Conservation (phyloP, 53 echinoderm and acorn worm species). For the Antedon mediterranea region DNA sequence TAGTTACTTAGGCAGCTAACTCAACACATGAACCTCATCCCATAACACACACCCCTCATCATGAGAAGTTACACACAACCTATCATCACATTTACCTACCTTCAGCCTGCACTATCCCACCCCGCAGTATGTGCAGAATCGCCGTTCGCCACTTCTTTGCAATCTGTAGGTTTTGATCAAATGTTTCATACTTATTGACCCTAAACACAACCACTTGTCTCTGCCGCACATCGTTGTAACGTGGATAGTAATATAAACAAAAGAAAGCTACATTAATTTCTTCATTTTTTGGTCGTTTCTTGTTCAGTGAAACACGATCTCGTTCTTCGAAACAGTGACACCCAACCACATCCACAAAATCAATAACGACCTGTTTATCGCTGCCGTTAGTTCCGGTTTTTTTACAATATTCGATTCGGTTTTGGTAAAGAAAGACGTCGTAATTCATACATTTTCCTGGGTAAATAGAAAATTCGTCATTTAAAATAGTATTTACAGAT, state of each 20-base stretch:
- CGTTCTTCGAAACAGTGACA: slow-evolving; percentile 23
- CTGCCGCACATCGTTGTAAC: slow-evolving; percentile 5
- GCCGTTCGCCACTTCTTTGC: slow-evolving; percentile 38
- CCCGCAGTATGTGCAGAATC: slow-evolving; percentile 1
- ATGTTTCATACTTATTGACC: slow-evolving; percentile 15
- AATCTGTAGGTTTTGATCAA: slow-evolving; percentile 28
- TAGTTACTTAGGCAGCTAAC: too few species aligned
- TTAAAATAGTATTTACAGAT: background rate
- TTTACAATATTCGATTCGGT: slow-evolving; percentile 11
- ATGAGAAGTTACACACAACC: too few species aligned
- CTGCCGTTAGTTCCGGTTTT: background rate
- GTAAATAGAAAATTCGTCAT: slow-evolving; percentile 29
- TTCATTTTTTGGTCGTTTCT: background rate
- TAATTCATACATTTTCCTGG: slow-evolving; percentile 15
- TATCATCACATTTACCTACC: too few species aligned
- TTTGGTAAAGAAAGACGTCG: slow-evolving; percentile 12
- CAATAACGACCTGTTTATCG: background rate
- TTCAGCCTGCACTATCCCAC: background rate
- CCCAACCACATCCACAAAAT: slow-evolving; percentile 19
- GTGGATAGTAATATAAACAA: background rate
- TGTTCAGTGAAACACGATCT: background rate
- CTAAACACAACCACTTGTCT: slow-evolving; percentile 26
- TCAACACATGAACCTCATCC: too few species aligned
- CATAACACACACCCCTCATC: too few species aligned
- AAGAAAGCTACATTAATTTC: background rate